phyloP scores from a whole-genome alignment of 2,113 vertebrate genomes.

The Garra rufa region DNA sequence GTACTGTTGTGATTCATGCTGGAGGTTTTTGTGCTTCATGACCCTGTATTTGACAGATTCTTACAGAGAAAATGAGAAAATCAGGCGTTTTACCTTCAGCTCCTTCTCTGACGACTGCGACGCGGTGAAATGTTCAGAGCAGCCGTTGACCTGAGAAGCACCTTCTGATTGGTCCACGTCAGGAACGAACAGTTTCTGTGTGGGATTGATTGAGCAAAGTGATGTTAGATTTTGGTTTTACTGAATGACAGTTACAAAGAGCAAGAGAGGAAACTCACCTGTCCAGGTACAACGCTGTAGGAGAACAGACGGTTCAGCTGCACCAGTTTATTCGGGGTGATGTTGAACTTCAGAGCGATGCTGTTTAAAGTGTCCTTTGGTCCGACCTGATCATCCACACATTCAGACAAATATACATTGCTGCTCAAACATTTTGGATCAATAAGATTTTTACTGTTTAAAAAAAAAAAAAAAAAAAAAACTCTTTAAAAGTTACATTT shows the following conservation, averaged over 20 bases:
- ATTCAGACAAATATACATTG: neutral
- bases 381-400: conserved; percentile 79
- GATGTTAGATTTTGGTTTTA: neutral
- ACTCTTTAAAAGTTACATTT: no score
- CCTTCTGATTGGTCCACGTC: conserved; percentile 75
- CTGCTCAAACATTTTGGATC: no score
- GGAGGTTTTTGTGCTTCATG: neutral
- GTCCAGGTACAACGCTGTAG: conserved; percentile 90
- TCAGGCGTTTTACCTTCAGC: conserved; percentile 76
- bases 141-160: conserved; percentile 60
- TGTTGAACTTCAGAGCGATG: conserved; percentile 93
- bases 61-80: no score
- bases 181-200: conserved; percentile 92
- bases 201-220: neutral
- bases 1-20: neutral
- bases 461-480: no score
- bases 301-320: conserved; percentile 95
- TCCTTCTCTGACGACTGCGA: conserved; percentile 75
- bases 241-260: no score
- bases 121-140: conserved; percentile 63
- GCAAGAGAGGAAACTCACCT: conserved; percentile 73
- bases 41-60: no score
- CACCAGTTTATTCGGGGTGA: conserved; percentile 95
- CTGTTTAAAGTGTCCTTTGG: conserved; percentile 89
- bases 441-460: no score